Evolutionary conservation across 2,888 invertebrate species (phyloP), one percentile per base, ranked within the genome.

Genomic region (Apotomis capreana): DNA sequence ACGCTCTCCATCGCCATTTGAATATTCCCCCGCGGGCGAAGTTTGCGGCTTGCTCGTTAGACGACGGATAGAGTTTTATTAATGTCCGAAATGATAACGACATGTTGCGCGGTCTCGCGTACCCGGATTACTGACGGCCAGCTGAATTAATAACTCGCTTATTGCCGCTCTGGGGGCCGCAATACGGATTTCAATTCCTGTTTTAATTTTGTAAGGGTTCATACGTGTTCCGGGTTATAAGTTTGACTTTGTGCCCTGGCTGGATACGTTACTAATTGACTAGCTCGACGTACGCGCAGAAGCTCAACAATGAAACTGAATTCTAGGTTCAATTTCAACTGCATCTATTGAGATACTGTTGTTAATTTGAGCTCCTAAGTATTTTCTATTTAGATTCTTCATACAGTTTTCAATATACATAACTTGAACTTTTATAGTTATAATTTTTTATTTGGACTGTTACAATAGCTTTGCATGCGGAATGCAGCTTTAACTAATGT

Each of bases 11-110:
- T 76, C 78, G 78, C 79, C 79, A 85, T 87, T 86, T 83, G 82
- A 87, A 88, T 87, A 87, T 86, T 84, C 86, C 85, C 85, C 84
- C 75, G 76, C 77, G 83, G 83, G 76, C 79, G 49, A 88, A 87
- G 83, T 89, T 89, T 83, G 84, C 78, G 81, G 83, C 76, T 76
- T 76, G 79, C 83, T 85, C 81, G 83, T 85, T 86, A 85, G 80
- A 81, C 79, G 77, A 78, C 75, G 82, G 83, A 83, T 85, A 85
- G 83, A 88, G 86, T 89, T 89, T 89, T 90, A 89, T 87, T 88
- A 87, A 89, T 89, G 86, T 87, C 84, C 84, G 82, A 88, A 89
- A 89, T 88, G 83, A 88, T 89, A 89, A 89, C 85, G 87, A 88
- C 86, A 84, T 88, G 85, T 85, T 82, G 81, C 79, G 78, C 78